phyloP scores from a whole-genome alignment of 2,797 vertebrate species.

The Mormyrops attenuatus region DNA sequence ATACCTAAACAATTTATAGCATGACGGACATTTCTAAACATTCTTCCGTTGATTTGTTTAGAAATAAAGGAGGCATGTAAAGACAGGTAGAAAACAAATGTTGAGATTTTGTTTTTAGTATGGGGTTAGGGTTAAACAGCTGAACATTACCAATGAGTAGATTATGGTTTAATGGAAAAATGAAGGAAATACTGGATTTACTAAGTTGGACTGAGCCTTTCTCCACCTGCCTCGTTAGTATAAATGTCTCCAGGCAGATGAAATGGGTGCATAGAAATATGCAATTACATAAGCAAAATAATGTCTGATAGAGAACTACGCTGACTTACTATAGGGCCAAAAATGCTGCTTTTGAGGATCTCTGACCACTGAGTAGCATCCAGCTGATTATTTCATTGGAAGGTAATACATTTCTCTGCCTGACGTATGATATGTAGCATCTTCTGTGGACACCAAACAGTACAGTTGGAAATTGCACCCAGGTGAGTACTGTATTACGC shows the following conservation, averaged over 20 bases:
- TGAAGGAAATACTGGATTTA: not conserved
- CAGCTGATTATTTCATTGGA: not conserved
- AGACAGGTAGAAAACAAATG: not conserved
- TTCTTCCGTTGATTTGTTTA: not conserved
- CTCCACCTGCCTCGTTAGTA: not conserved
- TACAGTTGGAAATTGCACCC: not conserved
- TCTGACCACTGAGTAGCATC: not conserved
- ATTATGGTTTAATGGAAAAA: not conserved
- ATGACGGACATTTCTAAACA: conserved; percentile 8
- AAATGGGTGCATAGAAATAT: not conserved
- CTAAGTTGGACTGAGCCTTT: not conserved
- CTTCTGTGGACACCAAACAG: not conserved
- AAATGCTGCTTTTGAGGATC: not conserved
- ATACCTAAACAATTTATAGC: not conserved
- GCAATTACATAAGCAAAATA: conserved; percentile 1
- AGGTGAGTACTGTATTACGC: not conserved
- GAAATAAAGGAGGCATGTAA: conserved; percentile 13
- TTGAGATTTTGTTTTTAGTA: not conserved
- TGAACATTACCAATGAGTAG: no score
- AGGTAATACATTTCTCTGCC: not conserved
- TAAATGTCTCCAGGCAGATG: not conserved
- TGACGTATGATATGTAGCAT: not conserved
- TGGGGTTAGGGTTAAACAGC: not conserved
- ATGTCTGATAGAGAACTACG: not conserved
- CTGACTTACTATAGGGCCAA: not conserved